Percentiles rank a stretch among this genome's conserved stretches.
Evolutionary conservation across 2,113 vertebrate species (phyloP).

Genomic region (Hemicordylus capensis): DNA sequence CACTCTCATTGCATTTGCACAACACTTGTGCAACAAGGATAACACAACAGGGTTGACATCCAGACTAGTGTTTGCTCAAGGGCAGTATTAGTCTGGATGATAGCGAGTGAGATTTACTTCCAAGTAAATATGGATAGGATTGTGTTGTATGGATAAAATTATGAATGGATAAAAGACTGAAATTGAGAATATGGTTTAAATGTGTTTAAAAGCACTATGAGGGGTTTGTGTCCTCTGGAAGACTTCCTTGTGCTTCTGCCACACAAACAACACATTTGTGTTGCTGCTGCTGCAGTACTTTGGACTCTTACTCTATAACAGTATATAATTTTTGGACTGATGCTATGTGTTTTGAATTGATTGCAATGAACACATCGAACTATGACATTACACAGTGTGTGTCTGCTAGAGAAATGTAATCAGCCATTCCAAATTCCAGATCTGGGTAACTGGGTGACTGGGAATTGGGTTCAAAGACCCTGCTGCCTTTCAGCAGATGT

Average conservation of each 20-base stretch:
- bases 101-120: no score
- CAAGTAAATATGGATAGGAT: no score
- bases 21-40: no score
- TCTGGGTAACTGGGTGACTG: conserved; percentile 23
- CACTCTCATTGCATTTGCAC: no score
- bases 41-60: no score
- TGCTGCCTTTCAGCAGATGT: conserved; percentile 19
- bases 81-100: no score
- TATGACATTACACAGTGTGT: conserved; percentile 36
- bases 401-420: conserved; percentile 49
- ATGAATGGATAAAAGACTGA: not conserved
- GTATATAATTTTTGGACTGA: conserved; percentile 38
- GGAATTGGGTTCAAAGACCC: conserved; percentile 52
- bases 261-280: conserved; percentile 11
- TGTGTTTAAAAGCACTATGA: not conserved
- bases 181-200: not conserved
- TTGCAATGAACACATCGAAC: conserved; percentile 11
- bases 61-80: no score
- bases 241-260: not conserved
- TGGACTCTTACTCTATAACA: conserved; percentile 3
- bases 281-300: conserved; percentile 10
- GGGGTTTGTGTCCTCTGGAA: not conserved
- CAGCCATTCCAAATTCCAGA: conserved; percentile 42
- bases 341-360: conserved; percentile 46
- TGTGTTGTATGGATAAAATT: not conserved